A percentile compares a stretch with the other conserved stretches of the same genome.
Conservation (phyloP, 92 coral and sea anemone species). For the Actinernus sp. region DNA sequence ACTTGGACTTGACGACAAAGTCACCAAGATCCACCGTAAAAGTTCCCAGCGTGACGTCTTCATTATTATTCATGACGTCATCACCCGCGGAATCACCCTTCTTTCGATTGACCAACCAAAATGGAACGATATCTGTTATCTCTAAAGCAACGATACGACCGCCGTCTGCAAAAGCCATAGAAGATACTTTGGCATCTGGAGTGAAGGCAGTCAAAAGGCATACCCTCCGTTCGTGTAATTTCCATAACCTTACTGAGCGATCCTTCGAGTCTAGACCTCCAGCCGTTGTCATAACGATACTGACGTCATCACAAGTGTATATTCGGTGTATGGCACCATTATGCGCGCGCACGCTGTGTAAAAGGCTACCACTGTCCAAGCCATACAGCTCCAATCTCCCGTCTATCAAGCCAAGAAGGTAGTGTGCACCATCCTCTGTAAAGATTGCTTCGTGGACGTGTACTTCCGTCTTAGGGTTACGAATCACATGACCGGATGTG, state of each 20-base stretch:
- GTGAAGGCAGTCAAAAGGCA: slow-evolving; percentile 55
- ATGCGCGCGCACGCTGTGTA: slow-evolving; percentile 57
- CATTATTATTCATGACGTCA: too few relatives aligned
- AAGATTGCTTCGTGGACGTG: slow-evolving; percentile 65
- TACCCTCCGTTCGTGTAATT: slow-evolving; percentile 13
- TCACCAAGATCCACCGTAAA: too few relatives aligned
- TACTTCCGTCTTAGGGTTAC: slow-evolving; percentile 26
- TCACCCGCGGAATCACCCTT: background rate
- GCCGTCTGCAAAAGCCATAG: slow-evolving; percentile 67
- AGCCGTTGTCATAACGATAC: slow-evolving; percentile 78
- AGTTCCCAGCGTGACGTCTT: too few relatives aligned
- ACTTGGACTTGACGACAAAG: too few relatives aligned
- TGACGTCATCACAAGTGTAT: slow-evolving; percentile 46
- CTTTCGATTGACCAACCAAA: slow-evolving; percentile 34
- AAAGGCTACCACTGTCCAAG: slow-evolving; percentile 38
- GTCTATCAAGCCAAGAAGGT: slow-evolving; percentile 61
- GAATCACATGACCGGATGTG: slow-evolving; percentile 46
- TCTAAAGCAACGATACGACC: slow-evolving; percentile 71
- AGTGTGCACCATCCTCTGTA: slow-evolving; percentile 15
- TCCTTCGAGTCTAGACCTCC: slow-evolving; percentile 85
- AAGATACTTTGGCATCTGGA: slow-evolving; percentile 85
- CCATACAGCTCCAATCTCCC: slow-evolving; percentile 61
- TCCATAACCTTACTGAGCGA: slow-evolving; percentile 72
- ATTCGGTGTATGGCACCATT: slow-evolving; percentile 67
- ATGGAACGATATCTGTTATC: slow-evolving; percentile 65